These are phyloP conservation scores for Aphidius ervi DNA, from an alignment of 1,140 invertebrate species.

Conservation along the genomic window DNA sequence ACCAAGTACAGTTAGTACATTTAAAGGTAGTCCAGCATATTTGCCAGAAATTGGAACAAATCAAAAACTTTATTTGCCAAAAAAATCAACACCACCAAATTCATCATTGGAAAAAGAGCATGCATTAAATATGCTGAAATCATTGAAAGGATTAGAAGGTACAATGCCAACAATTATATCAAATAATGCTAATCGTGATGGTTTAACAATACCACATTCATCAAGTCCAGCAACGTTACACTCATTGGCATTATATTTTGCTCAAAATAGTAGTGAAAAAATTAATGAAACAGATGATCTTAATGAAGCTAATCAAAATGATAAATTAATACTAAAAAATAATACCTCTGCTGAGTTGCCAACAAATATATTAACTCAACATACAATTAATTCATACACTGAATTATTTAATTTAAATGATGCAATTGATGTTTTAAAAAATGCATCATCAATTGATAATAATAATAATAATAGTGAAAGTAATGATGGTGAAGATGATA, in stretches of 20 bases:
- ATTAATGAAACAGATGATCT: conserved; percentile 31
- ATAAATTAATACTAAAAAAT: conserved; percentile 15
- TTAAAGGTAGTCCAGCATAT: conserved; percentile 34
- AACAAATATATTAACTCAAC: conserved; percentile 39
- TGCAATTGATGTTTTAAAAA: conserved; percentile 30
- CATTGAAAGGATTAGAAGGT: conserved; percentile 42
- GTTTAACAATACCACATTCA: conserved; percentile 64
- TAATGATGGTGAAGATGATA: conserved; percentile 33
- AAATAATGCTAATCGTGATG: conserved; percentile 42
- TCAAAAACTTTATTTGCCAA: conserved; percentile 11
- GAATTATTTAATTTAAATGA: conserved; percentile 51
- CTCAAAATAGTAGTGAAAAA: conserved; percentile 61
- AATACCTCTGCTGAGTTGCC: conserved; percentile 39
- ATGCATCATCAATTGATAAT: conserved; percentile 42
- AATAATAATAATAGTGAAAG: conserved; percentile 24
- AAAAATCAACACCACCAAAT: conserved; percentile 29
- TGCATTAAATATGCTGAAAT: conserved; percentile 46
- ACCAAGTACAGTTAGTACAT: conserved; percentile 17
- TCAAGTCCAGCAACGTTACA: conserved; percentile 71
- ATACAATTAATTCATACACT: conserved; percentile 44
- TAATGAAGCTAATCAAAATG: conserved; percentile 28
- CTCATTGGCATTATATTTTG: conserved; percentile 73
- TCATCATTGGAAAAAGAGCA: conserved; percentile 43
- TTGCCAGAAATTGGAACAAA: conserved; percentile 33
- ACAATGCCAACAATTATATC: conserved; percentile 31